Percentiles rank a stretch among this genome's conserved stretches.
Evolutionary conservation across 2,797 vertebrate genomes (phyloP).

Genomic region (Vespertilio murinus): DNA sequence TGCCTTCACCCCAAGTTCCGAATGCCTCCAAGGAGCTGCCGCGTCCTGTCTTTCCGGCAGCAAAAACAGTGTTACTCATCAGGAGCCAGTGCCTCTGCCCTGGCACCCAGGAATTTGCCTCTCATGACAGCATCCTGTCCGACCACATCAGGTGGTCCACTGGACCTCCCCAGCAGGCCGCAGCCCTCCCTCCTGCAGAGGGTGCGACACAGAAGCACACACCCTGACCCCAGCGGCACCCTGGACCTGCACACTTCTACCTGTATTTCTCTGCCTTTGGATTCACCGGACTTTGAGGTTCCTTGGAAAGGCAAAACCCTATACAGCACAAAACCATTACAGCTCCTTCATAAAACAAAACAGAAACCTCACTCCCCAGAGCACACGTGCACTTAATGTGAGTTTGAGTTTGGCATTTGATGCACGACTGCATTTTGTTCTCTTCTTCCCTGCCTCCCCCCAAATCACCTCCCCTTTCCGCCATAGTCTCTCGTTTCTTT

Average conservation of each 20-base stretch:
- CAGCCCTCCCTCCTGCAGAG: rapidly evolving
- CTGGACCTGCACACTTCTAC: background rate
- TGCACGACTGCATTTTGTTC: background rate
- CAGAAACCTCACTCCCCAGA: slow-evolving; percentile 48
- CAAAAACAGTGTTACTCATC: background rate
- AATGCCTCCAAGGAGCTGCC: background rate
- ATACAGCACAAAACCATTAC: background rate
- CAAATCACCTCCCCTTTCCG: background rate
- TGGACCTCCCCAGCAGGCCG: background rate
- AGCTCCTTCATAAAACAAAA: slow-evolving; percentile 58
- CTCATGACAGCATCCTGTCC: background rate
- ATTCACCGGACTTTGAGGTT: slow-evolving; percentile 20
- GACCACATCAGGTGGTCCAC: background rate
- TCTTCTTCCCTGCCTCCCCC: slow-evolving; percentile 23
- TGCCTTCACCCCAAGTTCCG: background rate
- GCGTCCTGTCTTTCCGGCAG: background rate
- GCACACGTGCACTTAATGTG: background rate
- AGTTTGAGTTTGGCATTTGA: slow-evolving; percentile 26
- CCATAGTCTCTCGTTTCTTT: slow-evolving; percentile 39
- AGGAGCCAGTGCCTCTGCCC: background rate
- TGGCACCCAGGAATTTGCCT: background rate
- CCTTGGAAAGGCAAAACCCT: slow-evolving; percentile 34
- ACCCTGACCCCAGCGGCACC: background rate
- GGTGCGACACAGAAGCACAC: background rate
- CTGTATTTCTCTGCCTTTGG: background rate